Conservation (phyloP, 1,140 invertebrate species). For the Globodera rostochiensis region DNA sequence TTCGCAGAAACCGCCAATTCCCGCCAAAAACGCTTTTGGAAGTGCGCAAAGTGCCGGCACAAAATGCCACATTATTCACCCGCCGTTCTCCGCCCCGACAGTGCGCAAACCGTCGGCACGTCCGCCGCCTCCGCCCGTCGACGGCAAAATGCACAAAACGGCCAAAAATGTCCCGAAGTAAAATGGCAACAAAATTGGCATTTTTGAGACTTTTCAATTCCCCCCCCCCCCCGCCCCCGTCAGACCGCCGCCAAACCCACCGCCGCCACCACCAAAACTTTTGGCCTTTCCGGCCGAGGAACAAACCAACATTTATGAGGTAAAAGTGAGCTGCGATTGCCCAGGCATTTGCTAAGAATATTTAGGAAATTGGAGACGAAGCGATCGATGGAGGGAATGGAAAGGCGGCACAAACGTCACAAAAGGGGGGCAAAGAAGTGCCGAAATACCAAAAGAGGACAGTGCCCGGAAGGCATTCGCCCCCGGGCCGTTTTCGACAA, state of each 20-base stretch:
- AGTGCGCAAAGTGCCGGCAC: not conserved
- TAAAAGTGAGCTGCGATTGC: not conserved
- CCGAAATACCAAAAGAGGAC: constrained; percentile 29
- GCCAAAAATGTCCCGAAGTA: constrained; percentile 2
- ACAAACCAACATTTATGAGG: not conserved
- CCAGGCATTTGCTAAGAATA: not conserved
- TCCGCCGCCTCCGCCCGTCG: constrained; percentile 16
- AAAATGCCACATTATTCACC: not conserved
- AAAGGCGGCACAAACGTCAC: not conserved
- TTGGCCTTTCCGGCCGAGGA: not conserved
- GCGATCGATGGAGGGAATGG: not conserved
- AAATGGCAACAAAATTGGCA: not conserved
- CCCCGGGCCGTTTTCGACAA: not conserved
- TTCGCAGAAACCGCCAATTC: not conserved
- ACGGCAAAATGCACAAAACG: constrained; percentile 14
- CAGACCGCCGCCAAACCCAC: constrained; percentile 22
- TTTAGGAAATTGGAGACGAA: constrained; percentile 2
- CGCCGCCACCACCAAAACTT: constrained; percentile 27
- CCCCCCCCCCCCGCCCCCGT: not conserved
- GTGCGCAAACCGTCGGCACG: constrained; percentile 17
- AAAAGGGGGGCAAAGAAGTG: constrained; percentile 9
- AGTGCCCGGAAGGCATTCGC: constrained; percentile 17
- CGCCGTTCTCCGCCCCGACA: not conserved
- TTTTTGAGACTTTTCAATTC: not conserved
- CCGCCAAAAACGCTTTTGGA: not conserved